Evolutionary conservation across 2,797 vertebrate genomes (phyloP), one percentile per base, ranked within the genome.

Genomic region (Antrozous pallidus): DNA sequence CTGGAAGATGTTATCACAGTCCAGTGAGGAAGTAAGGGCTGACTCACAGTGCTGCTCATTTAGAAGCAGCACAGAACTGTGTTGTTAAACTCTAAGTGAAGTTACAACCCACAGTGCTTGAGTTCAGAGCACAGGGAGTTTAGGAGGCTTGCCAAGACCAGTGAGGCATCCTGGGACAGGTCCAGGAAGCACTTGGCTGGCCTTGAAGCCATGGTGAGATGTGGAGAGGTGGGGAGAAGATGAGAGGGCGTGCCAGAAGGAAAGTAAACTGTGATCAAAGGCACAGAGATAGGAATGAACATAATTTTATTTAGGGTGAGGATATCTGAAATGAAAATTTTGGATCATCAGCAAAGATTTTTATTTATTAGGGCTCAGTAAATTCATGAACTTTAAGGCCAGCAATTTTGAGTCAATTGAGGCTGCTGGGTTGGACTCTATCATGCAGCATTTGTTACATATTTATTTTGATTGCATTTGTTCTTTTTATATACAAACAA

Each of bases 231-330:
- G 24, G 80, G 79, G 69, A 93, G 71, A 89, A 73, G 58, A 65
- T 24, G 56, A 89, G 16, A 83, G 33, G 28, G 36, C 24, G 12
- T 78, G 81, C 58, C 80, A 78, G 82, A 89, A 83, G 61, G 49
- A 93, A 90, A 87, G 45, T 40, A 28, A 90, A 78, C 77, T 75
- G 26, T 58, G 61, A 87, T 78, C 67, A 77, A 92, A 94, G 71
- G 67, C 22, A 24, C 22, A 33, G n/a, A 74, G 45, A 33, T 13
- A 84, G 38, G 36, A 24, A 89, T 2, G 16, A 69, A 54, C 40
- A 77, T 28, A 45, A 45, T 63, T 84, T 70, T 84, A 67, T 67
- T 58, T 67, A 67, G 42, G 56, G 65, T 6, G 26, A 63, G 20
- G 74, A 79, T 10, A 26, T 49, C 22, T 17, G 36, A 87, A 74